Base-by-base conservation (phyloP, 2,113 vertebrate species). In the Eonycteris spelaea region DNA sequence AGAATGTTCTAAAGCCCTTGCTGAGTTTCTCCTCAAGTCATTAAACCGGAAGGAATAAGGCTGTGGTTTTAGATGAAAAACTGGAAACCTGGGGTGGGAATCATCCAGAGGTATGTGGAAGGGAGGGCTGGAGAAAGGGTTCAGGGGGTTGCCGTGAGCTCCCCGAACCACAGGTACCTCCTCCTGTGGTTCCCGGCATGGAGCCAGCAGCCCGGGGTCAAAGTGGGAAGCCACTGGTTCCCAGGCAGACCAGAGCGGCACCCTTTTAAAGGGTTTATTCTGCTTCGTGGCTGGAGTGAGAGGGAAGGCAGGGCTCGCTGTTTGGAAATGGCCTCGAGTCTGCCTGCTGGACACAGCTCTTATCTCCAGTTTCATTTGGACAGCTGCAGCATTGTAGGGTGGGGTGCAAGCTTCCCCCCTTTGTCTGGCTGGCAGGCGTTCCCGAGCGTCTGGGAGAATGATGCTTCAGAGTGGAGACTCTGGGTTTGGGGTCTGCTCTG, bases 51-150 rank as follows among this genome's bases (percentile, higher is more conserved):
- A 94, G 68, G 79, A 84, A 19, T 55, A 55, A 7, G 1, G 26
- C 1, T 87, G 84, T 68, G 57, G 84, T 94, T 91, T 86, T 33
- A 79, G 57, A 77, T 68, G 68, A 67, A 67, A 92, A 84, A 82
- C 30, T n/a, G 2, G 84, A 70, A 68, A 10, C 33, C 12, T 12
- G 48, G 57, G 53, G 33, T 82, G 78, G 79, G 13, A n/a, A 9
- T 84, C 68, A 40, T 73, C 73, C 8, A 28, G 84, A 79, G 70
- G 90, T 3, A 0, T 1, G 2, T 11, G 80, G 55, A 92, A 28
- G 89, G 61, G 26, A 35, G 63, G 33, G 7, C 9, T 67, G n/a
- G 22, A 19, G 28, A 28, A 77, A 33, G 53, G 51, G 21, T 6
- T 26, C 21, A 0, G 35, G 33, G 3, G 1, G 53, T 40, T 26